Evolutionary conservation across 2,888 invertebrate species (phyloP).

Genomic region (Exocentrus adspersus): DNA sequence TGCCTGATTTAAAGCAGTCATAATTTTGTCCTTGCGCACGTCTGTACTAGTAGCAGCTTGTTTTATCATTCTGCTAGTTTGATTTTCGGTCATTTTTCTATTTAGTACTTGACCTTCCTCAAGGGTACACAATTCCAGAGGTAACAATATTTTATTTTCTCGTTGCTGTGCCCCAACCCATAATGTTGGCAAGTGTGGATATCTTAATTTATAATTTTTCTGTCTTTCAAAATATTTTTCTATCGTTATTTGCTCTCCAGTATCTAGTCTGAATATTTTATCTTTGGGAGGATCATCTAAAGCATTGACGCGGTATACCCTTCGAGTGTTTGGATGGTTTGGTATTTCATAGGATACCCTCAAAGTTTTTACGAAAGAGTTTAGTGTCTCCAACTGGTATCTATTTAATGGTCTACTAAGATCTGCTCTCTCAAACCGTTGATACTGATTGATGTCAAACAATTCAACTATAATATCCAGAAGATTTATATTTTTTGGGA

Average conservation of each 20-base stretch:
- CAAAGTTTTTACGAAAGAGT: constrained; percentile 47
- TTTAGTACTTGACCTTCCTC: constrained; percentile 80
- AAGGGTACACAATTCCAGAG: constrained; percentile 84
- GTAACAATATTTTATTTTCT: constrained; percentile 79
- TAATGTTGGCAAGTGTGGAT: constrained; percentile 82
- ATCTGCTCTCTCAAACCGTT: constrained; percentile 23
- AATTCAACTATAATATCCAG: constrained; percentile 55
- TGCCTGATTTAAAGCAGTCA: constrained; percentile 57
- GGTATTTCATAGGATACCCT: constrained; percentile 66
- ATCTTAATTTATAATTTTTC: constrained; percentile 63
- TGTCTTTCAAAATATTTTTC: constrained; percentile 62
- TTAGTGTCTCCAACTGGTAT: constrained; percentile 40
- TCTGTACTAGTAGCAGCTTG: constrained; percentile 85
- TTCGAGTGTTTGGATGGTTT: constrained; percentile 57
- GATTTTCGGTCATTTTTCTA: constrained; percentile 82
- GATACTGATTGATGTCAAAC: constrained; percentile 15
- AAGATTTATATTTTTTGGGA: constrained; percentile 69
- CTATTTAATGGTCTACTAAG: constrained; percentile 29
- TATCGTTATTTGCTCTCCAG: constrained; percentile 60
- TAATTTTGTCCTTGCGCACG: constrained; percentile 82
- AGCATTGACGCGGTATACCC: constrained; percentile 65
- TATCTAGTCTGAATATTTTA: constrained; percentile 59
- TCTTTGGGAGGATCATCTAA: constrained; percentile 56
- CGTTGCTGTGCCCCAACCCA: constrained; percentile 70
- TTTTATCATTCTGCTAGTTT: constrained; percentile 88